Percentiles rank a stretch among this genome's conserved stretches.
These are phyloP conservation scores for Lemur catta DNA, from an alignment of 2,797 vertebrate genomes.

Conservation along the genomic window DNA sequence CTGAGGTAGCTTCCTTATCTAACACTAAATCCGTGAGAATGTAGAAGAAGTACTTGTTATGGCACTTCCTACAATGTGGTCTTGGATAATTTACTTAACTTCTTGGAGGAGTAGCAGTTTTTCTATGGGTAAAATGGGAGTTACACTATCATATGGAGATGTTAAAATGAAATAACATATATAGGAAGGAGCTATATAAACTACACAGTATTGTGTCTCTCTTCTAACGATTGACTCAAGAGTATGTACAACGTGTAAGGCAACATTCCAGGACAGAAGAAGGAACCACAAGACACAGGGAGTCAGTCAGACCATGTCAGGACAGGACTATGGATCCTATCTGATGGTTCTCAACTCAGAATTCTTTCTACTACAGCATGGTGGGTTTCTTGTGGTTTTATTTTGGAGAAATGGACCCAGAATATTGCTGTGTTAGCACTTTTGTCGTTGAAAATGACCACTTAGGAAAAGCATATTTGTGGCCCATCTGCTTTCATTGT, in stretches of 20 bases:
- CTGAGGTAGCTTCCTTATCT: not conserved
- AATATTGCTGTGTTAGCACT: slow-evolving; percentile 45
- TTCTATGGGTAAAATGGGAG: not conserved
- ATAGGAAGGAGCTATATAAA: not conserved
- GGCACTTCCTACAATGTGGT: not conserved
- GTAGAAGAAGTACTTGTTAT: not conserved
- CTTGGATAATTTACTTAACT: not conserved
- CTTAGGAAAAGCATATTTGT: slow-evolving; percentile 61
- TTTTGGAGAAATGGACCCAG: not conserved
- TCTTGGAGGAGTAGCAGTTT: not conserved
- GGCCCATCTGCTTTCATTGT: slow-evolving; percentile 49
- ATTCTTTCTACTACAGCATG: not conserved
- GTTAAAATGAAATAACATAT: not conserved
- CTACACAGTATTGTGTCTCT: not conserved
- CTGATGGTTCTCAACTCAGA: not conserved
- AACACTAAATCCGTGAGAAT: not conserved
- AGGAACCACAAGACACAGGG: fast-evolving
- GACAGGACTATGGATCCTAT: not conserved
- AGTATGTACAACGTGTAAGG: not conserved
- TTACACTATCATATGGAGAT: not conserved
- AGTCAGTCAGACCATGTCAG: not conserved
- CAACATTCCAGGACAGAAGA: not conserved
- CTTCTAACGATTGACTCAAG: not conserved
- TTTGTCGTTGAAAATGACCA: slow-evolving; percentile 59
- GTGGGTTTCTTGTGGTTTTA: not conserved